Evolutionary conservation across 2,888 invertebrate genomes (phyloP).

Genomic region (Orchesella flavescens): DNA sequence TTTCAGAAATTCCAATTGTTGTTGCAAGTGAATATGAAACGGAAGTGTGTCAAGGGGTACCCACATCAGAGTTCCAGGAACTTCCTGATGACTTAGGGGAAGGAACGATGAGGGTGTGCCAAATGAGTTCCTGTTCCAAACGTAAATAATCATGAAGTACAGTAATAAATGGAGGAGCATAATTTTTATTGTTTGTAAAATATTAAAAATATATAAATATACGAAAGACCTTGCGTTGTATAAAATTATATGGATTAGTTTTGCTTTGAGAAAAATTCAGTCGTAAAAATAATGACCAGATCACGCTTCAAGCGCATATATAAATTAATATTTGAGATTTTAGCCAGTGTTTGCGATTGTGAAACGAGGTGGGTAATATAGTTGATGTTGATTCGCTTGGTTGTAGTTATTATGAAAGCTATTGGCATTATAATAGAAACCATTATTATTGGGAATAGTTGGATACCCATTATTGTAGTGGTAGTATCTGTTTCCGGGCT

Average conservation of each 20-base stretch:
- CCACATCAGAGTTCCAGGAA: slow-evolving; percentile 25
- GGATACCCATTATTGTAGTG: background rate
- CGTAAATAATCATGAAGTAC: background rate
- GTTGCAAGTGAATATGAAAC: too few relatives aligned
- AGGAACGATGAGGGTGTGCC: slow-evolving; percentile 3
- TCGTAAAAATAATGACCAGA: too few relatives aligned
- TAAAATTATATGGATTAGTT: too few relatives aligned
- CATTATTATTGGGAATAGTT: background rate
- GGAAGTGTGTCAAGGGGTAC: slow-evolving; percentile 20
- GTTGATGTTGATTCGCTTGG: background rate
- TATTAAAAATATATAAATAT: background rate
- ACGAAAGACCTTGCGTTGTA: too few relatives aligned
- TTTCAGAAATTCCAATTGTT: too few relatives aligned
- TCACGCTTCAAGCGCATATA: too few relatives aligned
- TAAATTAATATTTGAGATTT: too few relatives aligned
- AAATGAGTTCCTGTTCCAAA: slow-evolving; percentile 1
- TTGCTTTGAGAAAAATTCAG: too few relatives aligned
- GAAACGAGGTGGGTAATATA: slow-evolving; percentile 2
- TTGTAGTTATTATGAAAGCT: background rate
- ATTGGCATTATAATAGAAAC: background rate
- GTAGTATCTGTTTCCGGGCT: slow-evolving; percentile 1
- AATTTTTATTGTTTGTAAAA: too few relatives aligned
- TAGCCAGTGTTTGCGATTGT: background rate
- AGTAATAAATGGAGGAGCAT: background rate
- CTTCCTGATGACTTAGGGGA: background rate